Base-by-base conservation (phyloP, 2,888 invertebrate genomes). In the Criorhina ranunculi region DNA sequence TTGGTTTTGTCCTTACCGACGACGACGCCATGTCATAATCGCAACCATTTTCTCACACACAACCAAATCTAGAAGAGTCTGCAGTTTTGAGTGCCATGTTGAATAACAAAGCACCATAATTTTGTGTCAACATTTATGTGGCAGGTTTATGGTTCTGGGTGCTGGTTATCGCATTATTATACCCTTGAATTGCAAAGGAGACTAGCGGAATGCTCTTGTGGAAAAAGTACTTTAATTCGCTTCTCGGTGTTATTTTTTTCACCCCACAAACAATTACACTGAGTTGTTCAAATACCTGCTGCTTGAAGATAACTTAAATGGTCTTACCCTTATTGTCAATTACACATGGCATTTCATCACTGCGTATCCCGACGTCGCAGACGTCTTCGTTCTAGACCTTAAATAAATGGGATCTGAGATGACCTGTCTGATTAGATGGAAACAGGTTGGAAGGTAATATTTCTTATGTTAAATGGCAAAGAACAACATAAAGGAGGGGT, bases 91-190 rank as follows among this genome's bases (percentile, higher is more conserved):
- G 55, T 69, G 69, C 69, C 69, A 69, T 46, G 69, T 69, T 57
- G 44, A 69, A 57, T 69, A 69, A 69, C 69, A 69, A 69, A 44
- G 55, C 33, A 55, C 69, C 69, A 69, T 69, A 42, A 69, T 69
- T 69, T 69, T 69, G 55, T 69, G 69, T 57, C 69, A 69, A 69
- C 69, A 57, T 69, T 69, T 67, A 53, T 53, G 67, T 67, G 67
- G 42, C 67, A 67, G 53, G 53, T 67, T 67, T 67, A 67, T 53
- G 53, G 53, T 40, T 53, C 29, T 17, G 67, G 31, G 55, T 69
- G 69, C 69, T 69, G 44, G 69, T 69, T 69, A 69, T 69, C 69
- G 69, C 33, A 57, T 55, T 69, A 57, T 55, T 69, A 69, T 69
- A 57, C 69, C 44, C 35, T 69, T 57, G 55, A 69, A 69, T 44